Conservation (phyloP, 1,140 invertebrate genomes). For the Drosophila orena region DNA sequence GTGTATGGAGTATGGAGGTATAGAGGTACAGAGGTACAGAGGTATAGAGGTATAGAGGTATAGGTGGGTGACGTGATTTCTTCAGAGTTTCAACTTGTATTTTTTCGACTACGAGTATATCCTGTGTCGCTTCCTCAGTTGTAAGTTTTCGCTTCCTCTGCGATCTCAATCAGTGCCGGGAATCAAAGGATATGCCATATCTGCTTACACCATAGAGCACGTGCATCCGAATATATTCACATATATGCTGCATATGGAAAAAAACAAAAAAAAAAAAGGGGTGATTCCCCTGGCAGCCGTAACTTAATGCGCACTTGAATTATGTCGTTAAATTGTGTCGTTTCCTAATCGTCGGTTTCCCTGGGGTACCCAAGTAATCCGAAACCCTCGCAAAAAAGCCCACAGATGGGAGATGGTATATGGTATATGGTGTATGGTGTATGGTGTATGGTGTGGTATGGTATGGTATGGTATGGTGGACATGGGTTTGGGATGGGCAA, state of each 20-base stretch:
- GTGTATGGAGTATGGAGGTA: not conserved
- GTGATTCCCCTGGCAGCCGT: conserved; percentile 51
- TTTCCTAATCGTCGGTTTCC: conserved; percentile 75
- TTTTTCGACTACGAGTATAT: conserved; percentile 60
- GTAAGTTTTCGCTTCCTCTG: conserved; percentile 81
- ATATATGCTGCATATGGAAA: not conserved
- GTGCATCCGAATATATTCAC: conserved; percentile 30
- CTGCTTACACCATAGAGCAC: conserved; percentile 65
- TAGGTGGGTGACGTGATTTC: conserved; percentile 62
- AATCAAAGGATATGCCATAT: conserved; percentile 77
- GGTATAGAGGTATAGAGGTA: too few relatives aligned
- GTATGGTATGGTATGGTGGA: not conserved
- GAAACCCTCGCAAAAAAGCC: conserved; percentile 35
- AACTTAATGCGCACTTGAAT: conserved; percentile 82
- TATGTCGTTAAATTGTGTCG: conserved; percentile 84
- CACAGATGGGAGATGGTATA: not conserved
- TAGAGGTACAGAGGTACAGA: too few relatives aligned
- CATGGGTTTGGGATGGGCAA: conserved; percentile 18
- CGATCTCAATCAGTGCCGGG: conserved; percentile 69
- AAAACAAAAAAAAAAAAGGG: conserved; percentile 41
- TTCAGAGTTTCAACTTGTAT: conserved; percentile 13
- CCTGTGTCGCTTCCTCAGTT: conserved; percentile 79
- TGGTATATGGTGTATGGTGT: not conserved
- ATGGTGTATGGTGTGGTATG: not conserved
- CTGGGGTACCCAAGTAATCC: conserved; percentile 58